phyloP scores from a whole-genome alignment of 1,140 invertebrate genomes.

The Psix sp. region DNA sequence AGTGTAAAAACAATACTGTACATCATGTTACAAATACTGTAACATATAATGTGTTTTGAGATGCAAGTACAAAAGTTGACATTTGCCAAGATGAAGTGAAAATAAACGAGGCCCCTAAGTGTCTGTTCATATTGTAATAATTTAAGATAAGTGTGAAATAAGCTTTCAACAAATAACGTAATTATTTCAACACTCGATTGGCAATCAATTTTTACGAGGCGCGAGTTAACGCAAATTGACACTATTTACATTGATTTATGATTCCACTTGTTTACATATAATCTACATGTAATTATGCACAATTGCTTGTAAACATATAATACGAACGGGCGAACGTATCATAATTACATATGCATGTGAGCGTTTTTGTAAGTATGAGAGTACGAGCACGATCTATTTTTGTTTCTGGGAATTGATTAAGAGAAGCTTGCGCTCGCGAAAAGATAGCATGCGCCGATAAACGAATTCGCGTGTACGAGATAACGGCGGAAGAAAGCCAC shows the following conservation, averaged over 20 bases:
- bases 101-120: too few relatives aligned
- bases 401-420: slow-evolving; percentile 52
- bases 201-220: slow-evolving; percentile 13
- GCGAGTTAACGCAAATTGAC: slow-evolving; percentile 27
- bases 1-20: too few relatives aligned
- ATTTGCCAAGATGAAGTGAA: too few relatives aligned
- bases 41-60: too few relatives aligned
- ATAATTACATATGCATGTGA: slow-evolving; percentile 20
- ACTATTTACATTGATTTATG: slow-evolving; percentile 43
- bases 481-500: slow-evolving; percentile 57
- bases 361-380: background rate
- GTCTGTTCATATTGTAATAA: too few relatives aligned
- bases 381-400: too few relatives aligned
- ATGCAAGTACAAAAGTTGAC: too few relatives aligned
- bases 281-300: slow-evolving; percentile 44
- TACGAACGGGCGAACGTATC: slow-evolving; percentile 3
- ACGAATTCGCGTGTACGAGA: slow-evolving; percentile 44
- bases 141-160: background rate
- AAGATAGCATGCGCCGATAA: slow-evolving; percentile 52
- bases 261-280: slow-evolving; percentile 41
- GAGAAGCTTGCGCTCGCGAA: slow-evolving; percentile 43
- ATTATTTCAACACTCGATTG: slow-evolving; percentile 27
- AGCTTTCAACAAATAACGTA: slow-evolving; percentile 11
- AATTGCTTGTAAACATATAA: slow-evolving; percentile 44
- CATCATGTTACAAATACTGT: too few relatives aligned